Base-by-base conservation (phyloP, 2,113 vertebrate species). In the Rhinogobius similis region DNA sequence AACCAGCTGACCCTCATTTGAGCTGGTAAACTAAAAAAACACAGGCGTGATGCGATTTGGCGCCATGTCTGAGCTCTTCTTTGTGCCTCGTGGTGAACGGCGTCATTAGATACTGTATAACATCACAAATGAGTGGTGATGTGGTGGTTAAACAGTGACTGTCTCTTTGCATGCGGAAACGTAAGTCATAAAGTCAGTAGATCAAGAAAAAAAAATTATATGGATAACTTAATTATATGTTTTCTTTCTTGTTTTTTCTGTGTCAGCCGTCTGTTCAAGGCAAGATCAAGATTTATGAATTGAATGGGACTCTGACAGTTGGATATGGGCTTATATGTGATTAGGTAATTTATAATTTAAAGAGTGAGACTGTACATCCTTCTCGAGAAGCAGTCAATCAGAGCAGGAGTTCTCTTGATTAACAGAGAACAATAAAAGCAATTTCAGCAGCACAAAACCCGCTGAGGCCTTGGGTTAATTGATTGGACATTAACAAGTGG, bases 1-100 rank as follows among this genome's bases (percentile, higher is more conserved):
- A 52, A 78, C 38, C 76, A 52, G 62, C 62, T 83, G 72, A 83
- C 80, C 86, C 76, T 77, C 38, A 43, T 73, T 76, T 38, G 29
- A 39, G 55, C 66, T 56, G 58, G 32, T 16, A 3, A 68, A 72
- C 41, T 72, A 10, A 70, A 67, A 76, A 77, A 78, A 69, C 48
- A 46, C 29, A 23, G 46, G 3, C 2, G 65, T 26, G 73, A 43
- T 72, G 63, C 50, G 53, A 70, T 76, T 65, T 74, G 67, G 26
- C 0, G 5, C 11, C 27, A 55, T 2, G 50, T 72, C 59, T n/a
- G 6, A 62, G 73, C 5, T 23, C 44, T 59, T 66, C 73, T 68
- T 67, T 82, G 79, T 72, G 69, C 55, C 61, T 52, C 67, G 38
- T 20, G 0, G 27, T 23, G 61, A 71, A 72, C 43, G 62, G 23